phyloP scores from a whole-genome alignment of 2,797 vertebrate genomes.

The Balearica regulorum region DNA sequence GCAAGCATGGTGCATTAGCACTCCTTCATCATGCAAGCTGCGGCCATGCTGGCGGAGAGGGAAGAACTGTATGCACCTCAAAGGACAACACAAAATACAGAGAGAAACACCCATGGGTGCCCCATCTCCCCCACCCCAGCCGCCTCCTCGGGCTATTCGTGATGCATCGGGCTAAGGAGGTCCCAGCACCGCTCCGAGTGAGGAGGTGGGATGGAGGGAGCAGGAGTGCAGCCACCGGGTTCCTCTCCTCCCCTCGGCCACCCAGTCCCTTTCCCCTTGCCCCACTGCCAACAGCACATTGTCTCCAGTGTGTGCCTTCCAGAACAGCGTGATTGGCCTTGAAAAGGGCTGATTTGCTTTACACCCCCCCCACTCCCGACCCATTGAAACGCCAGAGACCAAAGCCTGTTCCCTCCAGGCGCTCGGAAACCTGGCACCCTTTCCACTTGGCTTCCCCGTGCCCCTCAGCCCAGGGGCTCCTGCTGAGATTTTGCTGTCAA shows the following conservation, averaged over 20 bases:
- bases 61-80: fast-evolving
- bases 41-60: fast-evolving
- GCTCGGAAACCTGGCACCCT: slow-evolving; percentile 48
- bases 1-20: fast-evolving
- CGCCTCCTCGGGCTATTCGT: not conserved
- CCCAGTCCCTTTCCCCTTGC: not conserved
- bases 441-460: slow-evolving; percentile 1
- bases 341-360: slow-evolving; percentile 53
- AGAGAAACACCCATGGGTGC: not conserved
- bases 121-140: not conserved
- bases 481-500: slow-evolving; percentile 58
- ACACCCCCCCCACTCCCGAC: not conserved
- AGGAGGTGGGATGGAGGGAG: not conserved
- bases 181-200: not conserved
- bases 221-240: fast-evolving
- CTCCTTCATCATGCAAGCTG: not conserved
- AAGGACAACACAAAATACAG: not conserved
- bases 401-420: slow-evolving; percentile 50
- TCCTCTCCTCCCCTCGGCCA: not conserved
- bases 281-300: not conserved
- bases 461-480: slow-evolving; percentile 37
- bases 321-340: not conserved
- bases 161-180: not conserved
- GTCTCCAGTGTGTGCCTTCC: not conserved
- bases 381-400: slow-evolving; percentile 5